These are phyloP conservation scores for Lasioglossum lativentre DNA, from an alignment of 2,888 invertebrate species.

Conservation along the genomic window DNA sequence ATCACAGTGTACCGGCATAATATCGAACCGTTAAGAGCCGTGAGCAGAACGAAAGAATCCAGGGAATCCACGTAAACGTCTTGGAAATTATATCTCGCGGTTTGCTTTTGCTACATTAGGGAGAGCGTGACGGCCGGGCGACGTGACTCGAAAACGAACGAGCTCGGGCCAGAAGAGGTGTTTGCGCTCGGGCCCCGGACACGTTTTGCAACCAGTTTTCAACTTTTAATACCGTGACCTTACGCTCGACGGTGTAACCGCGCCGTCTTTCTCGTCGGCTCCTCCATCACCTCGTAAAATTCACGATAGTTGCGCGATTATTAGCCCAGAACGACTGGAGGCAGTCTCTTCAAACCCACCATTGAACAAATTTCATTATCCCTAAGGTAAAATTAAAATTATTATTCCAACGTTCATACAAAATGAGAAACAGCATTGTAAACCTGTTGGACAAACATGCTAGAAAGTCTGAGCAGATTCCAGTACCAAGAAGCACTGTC, in stretches of 20 bases:
- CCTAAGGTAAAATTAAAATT: not conserved
- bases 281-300: not conserved
- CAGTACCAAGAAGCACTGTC: not conserved
- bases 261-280: not conserved
- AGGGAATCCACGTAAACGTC: conserved; percentile 52
- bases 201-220: conserved; percentile 27
- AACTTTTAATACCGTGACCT: conserved; percentile 18
- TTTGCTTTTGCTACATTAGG: conserved; percentile 29
- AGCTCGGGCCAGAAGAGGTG: conserved; percentile 1
- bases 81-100: conserved; percentile 42
- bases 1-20: conserved; percentile 49
- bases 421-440: not conserved
- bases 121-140: conserved; percentile 10
- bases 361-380: not conserved
- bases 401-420: not conserved
- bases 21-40: conserved; percentile 66
- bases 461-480: not conserved
- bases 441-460: not conserved
- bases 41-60: conserved; percentile 58
- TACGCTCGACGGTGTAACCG: not conserved
- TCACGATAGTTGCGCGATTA: not conserved
- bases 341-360: not conserved
- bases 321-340: not conserved
- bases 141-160: conserved; percentile 34
- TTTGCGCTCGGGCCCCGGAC: not conserved